Conservation (phyloP, 2,797 vertebrate genomes). For the Sebastolobus altivelis region DNA sequence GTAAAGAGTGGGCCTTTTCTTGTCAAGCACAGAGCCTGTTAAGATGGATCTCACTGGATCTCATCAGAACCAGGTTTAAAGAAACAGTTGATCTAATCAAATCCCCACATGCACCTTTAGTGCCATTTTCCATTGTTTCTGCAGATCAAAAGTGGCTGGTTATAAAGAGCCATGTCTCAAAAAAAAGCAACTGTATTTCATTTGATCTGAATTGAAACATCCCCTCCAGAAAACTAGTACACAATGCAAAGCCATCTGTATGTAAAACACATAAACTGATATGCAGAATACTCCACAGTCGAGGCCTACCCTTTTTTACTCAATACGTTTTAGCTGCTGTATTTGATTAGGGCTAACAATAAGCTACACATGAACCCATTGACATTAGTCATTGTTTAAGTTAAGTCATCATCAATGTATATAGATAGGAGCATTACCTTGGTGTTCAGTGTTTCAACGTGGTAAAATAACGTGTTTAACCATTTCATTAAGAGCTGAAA, state of each 20-base stretch:
- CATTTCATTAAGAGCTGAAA: neutral
- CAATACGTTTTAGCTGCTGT: constrained; percentile 47
- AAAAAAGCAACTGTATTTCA: neutral
- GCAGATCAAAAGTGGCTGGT: constrained; percentile 28
- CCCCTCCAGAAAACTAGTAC: neutral
- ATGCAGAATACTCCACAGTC: neutral
- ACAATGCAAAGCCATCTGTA: neutral
- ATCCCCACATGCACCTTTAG: constrained; percentile 11
- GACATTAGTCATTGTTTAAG: constrained; percentile 55
- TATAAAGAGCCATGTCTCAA: constrained; percentile 17
- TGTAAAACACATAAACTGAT: constrained; percentile 12
- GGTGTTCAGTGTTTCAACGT: neutral
- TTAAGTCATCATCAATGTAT: constrained; percentile 7
- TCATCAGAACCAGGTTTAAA: neutral
- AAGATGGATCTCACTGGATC: neutral
- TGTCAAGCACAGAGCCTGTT: constrained; percentile 23
- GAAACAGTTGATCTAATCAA: constrained; percentile 3
- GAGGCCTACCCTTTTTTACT: constrained; percentile 50
- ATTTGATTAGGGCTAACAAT: constrained; percentile 83
- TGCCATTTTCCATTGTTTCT: constrained; percentile 59
- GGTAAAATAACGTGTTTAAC: neutral
- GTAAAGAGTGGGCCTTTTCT: constrained; percentile 16
- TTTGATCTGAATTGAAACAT: neutral
- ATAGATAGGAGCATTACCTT: neutral
- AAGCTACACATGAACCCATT: constrained; percentile 76